Percentiles rank a stretch among this genome's conserved stretches.
phyloP scores from a whole-genome alignment of 2,113 vertebrate genomes.

The Oncorhynchus tshawytscha region DNA sequence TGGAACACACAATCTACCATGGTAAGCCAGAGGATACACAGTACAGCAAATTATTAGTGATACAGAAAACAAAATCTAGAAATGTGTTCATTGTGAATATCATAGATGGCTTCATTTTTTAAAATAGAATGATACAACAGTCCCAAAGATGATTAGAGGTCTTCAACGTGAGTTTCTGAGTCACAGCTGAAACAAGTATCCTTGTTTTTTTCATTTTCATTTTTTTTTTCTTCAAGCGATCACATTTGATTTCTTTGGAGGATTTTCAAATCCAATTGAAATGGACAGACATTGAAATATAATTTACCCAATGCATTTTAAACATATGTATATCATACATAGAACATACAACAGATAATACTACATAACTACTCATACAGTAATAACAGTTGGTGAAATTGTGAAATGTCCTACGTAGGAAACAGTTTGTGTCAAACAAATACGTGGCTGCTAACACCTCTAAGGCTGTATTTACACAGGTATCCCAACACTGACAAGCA shows the following conservation, averaged over 20 bases:
- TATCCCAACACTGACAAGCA: too few species aligned
- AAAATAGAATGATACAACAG: too few species aligned
- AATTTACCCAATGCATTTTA: neutral
- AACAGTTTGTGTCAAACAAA: slow-evolving; percentile 18
- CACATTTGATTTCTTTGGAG: too few species aligned
- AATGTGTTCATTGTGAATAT: too few species aligned
- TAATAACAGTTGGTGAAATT: neutral
- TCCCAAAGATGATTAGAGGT: too few species aligned
- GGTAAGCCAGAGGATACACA: too few species aligned
- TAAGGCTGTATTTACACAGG: neutral
- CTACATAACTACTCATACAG: neutral
- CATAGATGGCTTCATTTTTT: too few species aligned
- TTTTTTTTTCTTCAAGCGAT: too few species aligned
- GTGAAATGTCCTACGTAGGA: slow-evolving; percentile 16
- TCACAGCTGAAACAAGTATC: neutral
- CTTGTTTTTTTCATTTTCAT: neutral
- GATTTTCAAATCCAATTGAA: neutral
- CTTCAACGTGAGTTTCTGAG: too few species aligned
- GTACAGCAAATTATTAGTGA: too few species aligned
- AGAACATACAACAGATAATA: neutral
- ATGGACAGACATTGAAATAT: neutral
- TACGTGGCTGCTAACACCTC: slow-evolving; percentile 46
- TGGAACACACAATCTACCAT: too few species aligned
- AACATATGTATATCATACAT: neutral
- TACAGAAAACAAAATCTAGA: too few species aligned